A percentile compares a stretch with the other conserved stretches of the same genome.
Conservation (phyloP, 2,888 invertebrate species). For the Athripsodes cinereus region DNA sequence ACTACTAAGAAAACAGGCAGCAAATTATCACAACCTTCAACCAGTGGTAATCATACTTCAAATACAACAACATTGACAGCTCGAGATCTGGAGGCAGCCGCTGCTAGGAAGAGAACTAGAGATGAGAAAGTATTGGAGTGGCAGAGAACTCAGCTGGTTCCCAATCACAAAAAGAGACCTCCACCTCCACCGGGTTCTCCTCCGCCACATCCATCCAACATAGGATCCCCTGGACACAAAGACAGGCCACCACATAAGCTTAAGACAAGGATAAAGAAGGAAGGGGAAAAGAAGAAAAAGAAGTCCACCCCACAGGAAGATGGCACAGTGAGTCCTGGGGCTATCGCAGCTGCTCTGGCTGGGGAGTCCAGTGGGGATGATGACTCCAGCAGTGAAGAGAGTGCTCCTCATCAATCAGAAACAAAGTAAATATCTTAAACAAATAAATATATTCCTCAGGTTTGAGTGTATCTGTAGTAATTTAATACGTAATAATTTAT, state of each 20-base stretch:
- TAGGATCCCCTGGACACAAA: slow-evolving; percentile 29
- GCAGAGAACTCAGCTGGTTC: slow-evolving; percentile 48
- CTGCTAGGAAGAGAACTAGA: slow-evolving; percentile 46
- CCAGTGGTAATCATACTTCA: slow-evolving; percentile 12
- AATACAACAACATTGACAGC: background rate
- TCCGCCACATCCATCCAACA: slow-evolving; percentile 31
- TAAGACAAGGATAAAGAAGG: slow-evolving; percentile 27
- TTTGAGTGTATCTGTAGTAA: no score
- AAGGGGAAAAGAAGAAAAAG: slow-evolving; percentile 30
- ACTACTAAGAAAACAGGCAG: slow-evolving; percentile 19
- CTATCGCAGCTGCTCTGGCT: slow-evolving; percentile 25
- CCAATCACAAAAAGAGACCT: slow-evolving; percentile 28
- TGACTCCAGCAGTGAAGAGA: slow-evolving; percentile 31
- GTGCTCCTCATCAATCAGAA: slow-evolving; percentile 21
- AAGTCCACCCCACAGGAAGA: slow-evolving; percentile 29
- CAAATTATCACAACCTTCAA: slow-evolving; percentile 21
- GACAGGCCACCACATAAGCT: slow-evolving; percentile 20
- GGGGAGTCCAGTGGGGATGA: slow-evolving; percentile 22
- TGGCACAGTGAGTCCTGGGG: slow-evolving; percentile 27
- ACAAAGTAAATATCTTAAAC: slow-evolving; percentile 28
- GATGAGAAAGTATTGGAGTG: slow-evolving; percentile 52
- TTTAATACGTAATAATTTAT: background rate
- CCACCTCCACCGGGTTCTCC: slow-evolving; percentile 53
- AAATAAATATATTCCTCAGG: no score
- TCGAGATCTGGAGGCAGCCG: slow-evolving; percentile 39